A percentile compares a stretch with the other conserved stretches of the same genome.
phyloP scores from a whole-genome alignment of 2,113 vertebrate genomes.

The Leucoraja erinaceus region DNA sequence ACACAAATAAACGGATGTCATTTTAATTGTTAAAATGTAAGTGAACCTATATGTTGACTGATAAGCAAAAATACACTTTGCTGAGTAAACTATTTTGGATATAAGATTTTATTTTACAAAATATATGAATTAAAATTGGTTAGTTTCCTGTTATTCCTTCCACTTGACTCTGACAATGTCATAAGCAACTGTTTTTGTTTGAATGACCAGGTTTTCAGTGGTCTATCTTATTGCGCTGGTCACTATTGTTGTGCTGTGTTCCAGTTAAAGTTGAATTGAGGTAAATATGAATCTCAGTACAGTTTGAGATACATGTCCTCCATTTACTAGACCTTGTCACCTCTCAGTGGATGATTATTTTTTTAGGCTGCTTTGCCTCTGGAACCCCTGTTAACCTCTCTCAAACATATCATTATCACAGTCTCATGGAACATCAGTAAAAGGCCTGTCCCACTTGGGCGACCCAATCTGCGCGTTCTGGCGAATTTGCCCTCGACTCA shows the following conservation, averaged over 20 bases:
- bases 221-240: background rate
- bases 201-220: background rate
- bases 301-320: background rate
- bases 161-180: background rate
- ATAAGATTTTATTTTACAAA: background rate
- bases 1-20: background rate
- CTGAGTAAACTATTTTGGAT: background rate
- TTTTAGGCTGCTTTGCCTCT: background rate
- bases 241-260: background rate
- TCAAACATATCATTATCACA: background rate
- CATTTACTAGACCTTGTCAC: background rate
- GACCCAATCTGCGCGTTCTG: too few relatives aligned
- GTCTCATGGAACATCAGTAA: background rate
- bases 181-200: background rate
- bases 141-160: background rate
- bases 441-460: too few relatives aligned
- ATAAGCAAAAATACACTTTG: background rate
- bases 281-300: background rate
- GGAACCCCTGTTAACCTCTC: background rate
- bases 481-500: too few relatives aligned
- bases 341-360: background rate
- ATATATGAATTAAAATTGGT: background rate
- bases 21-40: background rate
- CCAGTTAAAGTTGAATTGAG: background rate
- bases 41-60: background rate